Evolutionary conservation across 2,113 vertebrate genomes (phyloP), one percentile per base, ranked within the genome.

Genomic region (Pomatorhinus ruficollis): DNA sequence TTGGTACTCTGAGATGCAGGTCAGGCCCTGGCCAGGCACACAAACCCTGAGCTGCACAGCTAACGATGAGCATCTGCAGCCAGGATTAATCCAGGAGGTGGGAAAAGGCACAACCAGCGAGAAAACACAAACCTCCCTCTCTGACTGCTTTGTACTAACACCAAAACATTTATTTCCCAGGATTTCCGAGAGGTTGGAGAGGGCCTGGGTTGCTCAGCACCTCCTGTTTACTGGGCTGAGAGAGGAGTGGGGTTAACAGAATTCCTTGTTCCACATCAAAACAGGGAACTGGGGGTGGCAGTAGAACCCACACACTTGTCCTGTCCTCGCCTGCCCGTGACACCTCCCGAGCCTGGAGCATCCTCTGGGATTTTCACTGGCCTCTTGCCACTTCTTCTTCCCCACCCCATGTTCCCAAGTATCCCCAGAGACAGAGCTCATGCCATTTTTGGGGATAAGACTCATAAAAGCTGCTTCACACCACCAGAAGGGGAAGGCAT

Each of bases 171-270:
- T 47, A n/a, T 82, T 92, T 64, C 71, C 81, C 79, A 69, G 69
- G 66, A 87, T 69, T 95, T 95, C 92, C 87, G 45, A 75, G 94
- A 96, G 81, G 33, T 21, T 47, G 91, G 89, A 93, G 81, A 83
- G 76, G 12, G 54, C 87, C 65, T 76, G 37, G 82, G 59, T 74
- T 19, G 56, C 83, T 93, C 28, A 5, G 68, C 53, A 8, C 45
- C 94, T 96, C 89, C 84, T 90, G 83, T 96, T 93, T 92, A 42
- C 39, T 19, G 12, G 77, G 84, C 37, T 2, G 11, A 80, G 35
- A 77, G 19, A 44, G 59, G 56, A 85, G 50, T 3, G 30, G 60
- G 31, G 85, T 66, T 79, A 63, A 78, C 44, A 66, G 63, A 68
- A 81, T 72, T 84, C 71, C 89, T 93, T 74, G 47, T 54, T 94